These are phyloP conservation scores for Xenus cinereus DNA, from an alignment of 2,113 vertebrate genomes.

Conservation along the genomic window DNA sequence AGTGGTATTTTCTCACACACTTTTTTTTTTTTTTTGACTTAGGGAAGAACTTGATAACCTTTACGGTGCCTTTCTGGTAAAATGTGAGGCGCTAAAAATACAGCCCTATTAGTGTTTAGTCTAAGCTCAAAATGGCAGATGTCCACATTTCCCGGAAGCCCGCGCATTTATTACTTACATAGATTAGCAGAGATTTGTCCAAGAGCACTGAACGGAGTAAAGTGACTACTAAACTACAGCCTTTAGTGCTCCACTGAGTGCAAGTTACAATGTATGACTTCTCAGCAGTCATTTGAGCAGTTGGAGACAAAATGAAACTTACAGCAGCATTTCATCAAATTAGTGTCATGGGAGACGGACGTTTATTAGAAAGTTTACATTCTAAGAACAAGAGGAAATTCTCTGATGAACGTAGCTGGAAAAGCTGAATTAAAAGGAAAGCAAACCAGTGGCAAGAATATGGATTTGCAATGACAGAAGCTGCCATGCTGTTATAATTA, in stretches of 20 bases:
- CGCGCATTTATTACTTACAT: neutral
- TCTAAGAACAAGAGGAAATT: neutral
- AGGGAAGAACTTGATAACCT: neutral
- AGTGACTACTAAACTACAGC: slow-evolving; percentile 5
- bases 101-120: neutral
- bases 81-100: neutral
- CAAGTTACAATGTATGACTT: neutral
- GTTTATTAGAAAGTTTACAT: neutral
- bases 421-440: neutral
- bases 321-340: neutral
- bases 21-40: neutral
- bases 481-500: neutral
- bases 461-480: neutral
- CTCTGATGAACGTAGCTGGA: neutral
- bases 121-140: neutral
- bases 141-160: neutral
- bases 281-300: neutral
- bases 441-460: neutral
- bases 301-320: slow-evolving; percentile 3
- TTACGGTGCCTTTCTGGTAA: neutral
- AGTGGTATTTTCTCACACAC: slow-evolving; percentile 47
- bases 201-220: neutral
- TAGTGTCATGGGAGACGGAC: neutral
- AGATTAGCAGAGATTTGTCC: slow-evolving; percentile 33
- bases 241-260: neutral